phyloP scores from a whole-genome alignment of 2,113 vertebrate genomes.

The Chinchilla lanigera region DNA sequence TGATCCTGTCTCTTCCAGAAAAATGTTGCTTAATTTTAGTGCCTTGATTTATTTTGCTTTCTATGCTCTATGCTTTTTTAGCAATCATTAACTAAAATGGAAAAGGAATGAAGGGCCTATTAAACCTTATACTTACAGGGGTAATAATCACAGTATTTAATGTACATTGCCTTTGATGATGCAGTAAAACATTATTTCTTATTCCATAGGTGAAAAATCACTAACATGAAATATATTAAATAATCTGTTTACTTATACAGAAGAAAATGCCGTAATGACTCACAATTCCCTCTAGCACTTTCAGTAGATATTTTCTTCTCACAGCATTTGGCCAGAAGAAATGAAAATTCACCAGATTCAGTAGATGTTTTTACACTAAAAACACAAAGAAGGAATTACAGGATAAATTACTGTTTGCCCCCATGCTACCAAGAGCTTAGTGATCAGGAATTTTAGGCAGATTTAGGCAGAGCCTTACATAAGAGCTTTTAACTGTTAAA shows the following conservation, averaged over 20 bases:
- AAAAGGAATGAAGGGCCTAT: constrained; percentile 49
- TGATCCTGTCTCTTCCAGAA: constrained; percentile 75
- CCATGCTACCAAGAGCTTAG: neutral
- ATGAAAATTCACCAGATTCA: constrained; percentile 22
- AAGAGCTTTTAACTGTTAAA: neutral
- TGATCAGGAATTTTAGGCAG: neutral
- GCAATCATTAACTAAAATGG: constrained; percentile 25
- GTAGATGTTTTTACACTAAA: constrained; percentile 35
- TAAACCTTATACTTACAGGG: constrained; percentile 2
- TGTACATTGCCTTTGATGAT: neutral
- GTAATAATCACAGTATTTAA: constrained; percentile 14
- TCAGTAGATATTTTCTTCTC: constrained; percentile 39
- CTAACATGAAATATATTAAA: neutral
- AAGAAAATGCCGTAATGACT: neutral
- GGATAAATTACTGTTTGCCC: neutral
- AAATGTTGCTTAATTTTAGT: constrained; percentile 74
- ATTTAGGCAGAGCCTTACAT: neutral
- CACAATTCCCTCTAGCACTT: neutral
- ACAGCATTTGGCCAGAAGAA: neutral
- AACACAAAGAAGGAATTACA: neutral
- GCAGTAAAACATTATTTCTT: neutral
- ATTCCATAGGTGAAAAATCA: constrained; percentile 11
- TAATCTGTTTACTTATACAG: constrained; percentile 21
- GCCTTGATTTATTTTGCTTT: constrained; percentile 71
- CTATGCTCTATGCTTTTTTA: constrained; percentile 49